phyloP scores from a whole-genome alignment of 2,888 invertebrate genomes.

The Galerucella calmariensis region DNA sequence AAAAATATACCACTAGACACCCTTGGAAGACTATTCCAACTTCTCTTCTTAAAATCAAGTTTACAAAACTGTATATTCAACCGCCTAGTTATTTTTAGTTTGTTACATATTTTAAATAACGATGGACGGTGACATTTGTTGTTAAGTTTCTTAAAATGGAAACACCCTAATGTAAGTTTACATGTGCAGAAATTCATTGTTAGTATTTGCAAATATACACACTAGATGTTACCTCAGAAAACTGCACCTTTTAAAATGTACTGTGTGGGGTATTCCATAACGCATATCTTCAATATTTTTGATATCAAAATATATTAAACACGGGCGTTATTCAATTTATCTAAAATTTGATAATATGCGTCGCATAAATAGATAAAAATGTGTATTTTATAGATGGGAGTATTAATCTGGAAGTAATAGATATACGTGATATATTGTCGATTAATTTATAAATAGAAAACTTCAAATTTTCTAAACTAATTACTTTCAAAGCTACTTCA shows the following conservation, averaged over 20 bases:
- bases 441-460: too few relatives aligned
- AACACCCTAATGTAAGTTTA: neutral
- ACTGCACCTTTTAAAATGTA: conserved; percentile 10
- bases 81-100: neutral
- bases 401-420: neutral
- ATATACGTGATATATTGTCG: neutral
- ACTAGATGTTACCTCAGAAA: conserved; percentile 4
- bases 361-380: neutral
- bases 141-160: neutral
- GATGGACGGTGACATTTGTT: neutral
- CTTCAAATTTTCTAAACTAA: too few relatives aligned
- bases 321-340: too few relatives aligned
- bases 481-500: too few relatives aligned
- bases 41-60: too few relatives aligned
- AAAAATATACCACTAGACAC: too few relatives aligned
- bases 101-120: neutral
- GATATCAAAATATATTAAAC: too few relatives aligned
- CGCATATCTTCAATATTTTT: neutral
- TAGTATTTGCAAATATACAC: neutral
- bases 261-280: neutral
- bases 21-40: too few relatives aligned
- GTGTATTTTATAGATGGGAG: neutral
- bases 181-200: conserved; percentile 22
- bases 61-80: neutral
- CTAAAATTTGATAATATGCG: neutral